These are phyloP conservation scores for Drosophila anomalata DNA, from an alignment of 2,888 invertebrate species.

Conservation along the genomic window DNA sequence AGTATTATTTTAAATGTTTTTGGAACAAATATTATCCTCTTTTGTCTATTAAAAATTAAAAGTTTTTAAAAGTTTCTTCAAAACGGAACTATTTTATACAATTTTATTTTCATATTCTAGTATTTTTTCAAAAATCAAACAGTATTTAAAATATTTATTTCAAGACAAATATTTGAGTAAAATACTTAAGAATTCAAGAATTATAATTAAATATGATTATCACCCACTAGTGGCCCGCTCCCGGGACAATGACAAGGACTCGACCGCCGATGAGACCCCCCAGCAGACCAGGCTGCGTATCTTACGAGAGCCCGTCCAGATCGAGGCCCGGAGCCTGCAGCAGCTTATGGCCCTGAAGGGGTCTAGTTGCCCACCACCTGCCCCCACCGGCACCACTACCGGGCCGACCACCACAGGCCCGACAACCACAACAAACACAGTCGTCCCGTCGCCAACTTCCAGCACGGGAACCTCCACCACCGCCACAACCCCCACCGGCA, in stretches of 20 bases:
- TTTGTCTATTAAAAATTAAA: too few species aligned
- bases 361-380: background rate
- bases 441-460: background rate
- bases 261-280: background rate
- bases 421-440: rapidly evolving
- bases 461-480: rapidly evolving
- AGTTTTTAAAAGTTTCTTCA: too few species aligned
- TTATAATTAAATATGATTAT: background rate
- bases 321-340: conserved; percentile 41
- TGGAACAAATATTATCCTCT: too few species aligned
- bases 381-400: background rate
- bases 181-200: too few species aligned
- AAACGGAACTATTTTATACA: too few species aligned
- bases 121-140: too few species aligned
- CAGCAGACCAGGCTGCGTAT: conserved; percentile 11
- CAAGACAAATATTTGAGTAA: too few species aligned
- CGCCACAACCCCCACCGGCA: background rate
- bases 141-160: too few species aligned
- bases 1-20: too few species aligned
- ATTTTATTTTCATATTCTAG: too few species aligned
- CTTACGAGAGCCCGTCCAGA: conserved; percentile 22
- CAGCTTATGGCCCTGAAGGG: conserved; percentile 37
- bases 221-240: conserved; percentile 18
- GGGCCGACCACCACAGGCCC: background rate
- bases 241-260: conserved; percentile 2